Evolutionary conservation across 2,113 vertebrate genomes (phyloP).

Genomic region (Emydocephalus ijimae): DNA sequence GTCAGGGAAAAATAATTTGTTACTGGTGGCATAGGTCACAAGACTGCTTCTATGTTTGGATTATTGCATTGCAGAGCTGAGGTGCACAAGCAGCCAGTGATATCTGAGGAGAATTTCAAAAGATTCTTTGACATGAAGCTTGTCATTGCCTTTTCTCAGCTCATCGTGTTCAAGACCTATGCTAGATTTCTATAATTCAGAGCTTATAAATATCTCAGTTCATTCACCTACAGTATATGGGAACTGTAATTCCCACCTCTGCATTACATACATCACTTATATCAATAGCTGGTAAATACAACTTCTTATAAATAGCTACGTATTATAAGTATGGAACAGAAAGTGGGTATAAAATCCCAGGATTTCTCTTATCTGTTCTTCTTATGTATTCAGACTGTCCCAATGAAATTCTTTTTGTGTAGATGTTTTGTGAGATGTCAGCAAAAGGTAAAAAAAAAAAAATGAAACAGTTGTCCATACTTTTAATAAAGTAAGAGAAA

Average conservation of each 20-base stretch:
- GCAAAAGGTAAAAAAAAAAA: neutral
- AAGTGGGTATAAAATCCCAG: neutral
- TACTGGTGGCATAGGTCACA: neutral
- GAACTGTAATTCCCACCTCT: neutral
- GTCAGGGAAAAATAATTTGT: neutral
- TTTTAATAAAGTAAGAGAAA: neutral
- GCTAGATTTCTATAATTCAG: neutral
- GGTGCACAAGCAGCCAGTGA: neutral
- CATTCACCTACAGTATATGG: neutral
- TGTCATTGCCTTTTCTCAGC: neutral
- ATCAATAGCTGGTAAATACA: neutral
- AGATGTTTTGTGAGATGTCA: neutral
- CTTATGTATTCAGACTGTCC: neutral
- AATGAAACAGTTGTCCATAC: neutral
- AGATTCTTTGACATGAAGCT: neutral
- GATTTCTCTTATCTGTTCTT: neutral
- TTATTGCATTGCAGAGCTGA: neutral
- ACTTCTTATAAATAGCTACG: neutral
- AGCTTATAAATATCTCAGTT: neutral
- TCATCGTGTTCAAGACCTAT: neutral
- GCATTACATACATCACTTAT: neutral
- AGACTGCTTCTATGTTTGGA: neutral
- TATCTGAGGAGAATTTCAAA: neutral
- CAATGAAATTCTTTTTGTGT: neutral
- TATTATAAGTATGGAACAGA: neutral